Percentiles rank a stretch among this genome's conserved stretches.
phyloP scores from a whole-genome alignment of 2,797 vertebrate species.

The Phoxinus dragarum region DNA sequence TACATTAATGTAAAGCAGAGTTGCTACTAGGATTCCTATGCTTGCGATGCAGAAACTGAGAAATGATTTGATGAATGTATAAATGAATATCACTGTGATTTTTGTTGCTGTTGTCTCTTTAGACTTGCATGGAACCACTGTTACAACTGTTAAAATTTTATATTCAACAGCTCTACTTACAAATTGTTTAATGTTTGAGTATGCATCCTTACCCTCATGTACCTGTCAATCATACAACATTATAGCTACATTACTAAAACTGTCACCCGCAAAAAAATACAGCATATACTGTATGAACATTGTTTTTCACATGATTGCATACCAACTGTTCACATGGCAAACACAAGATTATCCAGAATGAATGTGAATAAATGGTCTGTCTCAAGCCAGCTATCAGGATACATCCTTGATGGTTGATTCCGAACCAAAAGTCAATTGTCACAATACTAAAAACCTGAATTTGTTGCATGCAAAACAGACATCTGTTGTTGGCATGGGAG shows the following conservation, averaged over 20 bases:
- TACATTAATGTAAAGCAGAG: neutral
- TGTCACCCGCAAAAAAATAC: neutral
- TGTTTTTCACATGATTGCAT: neutral
- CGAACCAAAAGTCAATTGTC: slow-evolving; percentile 9
- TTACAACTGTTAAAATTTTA: neutral
- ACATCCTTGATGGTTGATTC: neutral
- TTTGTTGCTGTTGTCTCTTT: slow-evolving; percentile 29
- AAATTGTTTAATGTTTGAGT: neutral
- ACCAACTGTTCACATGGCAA: neutral
- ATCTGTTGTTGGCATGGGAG: slow-evolving; percentile 21
- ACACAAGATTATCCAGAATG: slow-evolving; percentile 4
- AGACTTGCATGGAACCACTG: slow-evolving; percentile 19
- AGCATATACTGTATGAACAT: neutral
- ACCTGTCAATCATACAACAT: neutral
- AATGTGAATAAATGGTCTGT: neutral
- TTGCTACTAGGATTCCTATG: neutral
- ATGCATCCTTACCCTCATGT: neutral
- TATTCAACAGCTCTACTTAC: slow-evolving; percentile 2
- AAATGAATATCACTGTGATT: slow-evolving; percentile 57
- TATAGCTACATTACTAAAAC: neutral
- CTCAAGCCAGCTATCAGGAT: slow-evolving; percentile 1
- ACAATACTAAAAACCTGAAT: neutral
- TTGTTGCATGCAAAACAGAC: slow-evolving; percentile 36
- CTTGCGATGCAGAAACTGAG: neutral
- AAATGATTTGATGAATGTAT: slow-evolving; percentile 49